These are phyloP conservation scores for Neoniphon sammara DNA, from an alignment of 2,797 vertebrate species.

Conservation along the genomic window DNA sequence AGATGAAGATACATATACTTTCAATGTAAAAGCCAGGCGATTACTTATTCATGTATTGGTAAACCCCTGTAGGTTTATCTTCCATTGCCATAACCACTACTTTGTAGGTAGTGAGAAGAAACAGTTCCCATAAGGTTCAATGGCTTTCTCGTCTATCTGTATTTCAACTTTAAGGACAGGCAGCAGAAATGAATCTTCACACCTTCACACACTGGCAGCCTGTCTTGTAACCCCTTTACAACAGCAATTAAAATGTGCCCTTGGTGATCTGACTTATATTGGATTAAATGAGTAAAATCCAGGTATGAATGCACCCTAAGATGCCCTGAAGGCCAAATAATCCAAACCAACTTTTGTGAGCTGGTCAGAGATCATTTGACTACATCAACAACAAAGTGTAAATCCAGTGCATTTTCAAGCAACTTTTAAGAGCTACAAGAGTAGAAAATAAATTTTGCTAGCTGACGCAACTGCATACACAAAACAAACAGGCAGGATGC, in stretches of 20 bases:
- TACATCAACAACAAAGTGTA: neutral
- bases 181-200: constrained; percentile 23
- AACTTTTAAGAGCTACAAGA: neutral
- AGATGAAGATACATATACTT: constrained; percentile 1
- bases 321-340: no score
- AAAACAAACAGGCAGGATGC: neutral
- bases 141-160: constrained; percentile 9
- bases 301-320: no score
- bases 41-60: constrained; percentile 40
- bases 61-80: constrained; percentile 24
- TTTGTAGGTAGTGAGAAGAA: constrained; percentile 21
- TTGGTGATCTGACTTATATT: no score
- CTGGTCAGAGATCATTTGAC: no score
- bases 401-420: constrained; percentile 4
- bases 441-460: constrained; percentile 7
- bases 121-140: constrained; percentile 38
- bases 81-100: constrained; percentile 14
- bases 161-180: constrained; percentile 22
- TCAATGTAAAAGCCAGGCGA: constrained; percentile 3
- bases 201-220: neutral
- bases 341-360: neutral
- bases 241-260: no score
- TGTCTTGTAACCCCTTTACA: neutral
- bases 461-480: neutral
- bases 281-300: no score